phyloP scores from a whole-genome alignment of 2,113 vertebrate species.

The Sander lucioperca region DNA sequence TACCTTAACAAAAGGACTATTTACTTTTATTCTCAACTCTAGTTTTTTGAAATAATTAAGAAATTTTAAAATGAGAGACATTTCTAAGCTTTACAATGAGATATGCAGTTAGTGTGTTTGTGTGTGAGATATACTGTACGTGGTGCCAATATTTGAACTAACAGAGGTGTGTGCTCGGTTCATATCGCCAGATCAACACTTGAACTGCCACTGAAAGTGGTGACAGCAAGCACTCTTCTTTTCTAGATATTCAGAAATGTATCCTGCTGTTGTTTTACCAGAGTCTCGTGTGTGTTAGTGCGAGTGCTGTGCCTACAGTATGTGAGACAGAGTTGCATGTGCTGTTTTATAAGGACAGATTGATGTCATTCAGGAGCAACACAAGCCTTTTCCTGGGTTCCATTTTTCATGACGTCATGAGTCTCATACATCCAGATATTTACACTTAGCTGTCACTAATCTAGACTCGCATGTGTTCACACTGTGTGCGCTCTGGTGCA shows the following conservation, averaged over 20 bases:
- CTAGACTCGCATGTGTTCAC: neutral
- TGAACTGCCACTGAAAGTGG: slow-evolving; percentile 50
- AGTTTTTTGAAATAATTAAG: slow-evolving; percentile 68
- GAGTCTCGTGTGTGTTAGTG: slow-evolving; percentile 65
- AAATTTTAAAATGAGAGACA: slow-evolving; percentile 71
- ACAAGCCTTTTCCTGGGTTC: slow-evolving; percentile 15
- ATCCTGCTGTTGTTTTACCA: slow-evolving; percentile 59
- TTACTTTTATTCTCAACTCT: slow-evolving; percentile 61
- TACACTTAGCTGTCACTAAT: slow-evolving; percentile 22
- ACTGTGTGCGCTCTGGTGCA: neutral
- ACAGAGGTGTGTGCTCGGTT: slow-evolving; percentile 51
- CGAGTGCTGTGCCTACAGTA: slow-evolving; percentile 43
- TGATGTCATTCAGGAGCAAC: slow-evolving; percentile 50
- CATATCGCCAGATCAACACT: slow-evolving; percentile 54
- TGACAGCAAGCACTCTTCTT: slow-evolving; percentile 48
- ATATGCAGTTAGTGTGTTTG: slow-evolving; percentile 71
- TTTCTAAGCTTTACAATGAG: slow-evolving; percentile 76
- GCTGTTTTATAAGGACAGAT: slow-evolving; percentile 38
- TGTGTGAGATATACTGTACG: slow-evolving; percentile 57
- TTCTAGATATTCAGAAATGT: slow-evolving; percentile 60
- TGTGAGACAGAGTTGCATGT: slow-evolving; percentile 66
- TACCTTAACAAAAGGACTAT: slow-evolving; percentile 45
- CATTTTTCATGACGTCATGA: slow-evolving; percentile 30
- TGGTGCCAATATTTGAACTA: slow-evolving; percentile 62
- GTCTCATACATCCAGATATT: slow-evolving; percentile 3